A percentile compares a stretch with the other conserved stretches of the same genome.
These are phyloP conservation scores for Arizona elegans DNA, from an alignment of 2,113 vertebrate species.

Conservation along the genomic window DNA sequence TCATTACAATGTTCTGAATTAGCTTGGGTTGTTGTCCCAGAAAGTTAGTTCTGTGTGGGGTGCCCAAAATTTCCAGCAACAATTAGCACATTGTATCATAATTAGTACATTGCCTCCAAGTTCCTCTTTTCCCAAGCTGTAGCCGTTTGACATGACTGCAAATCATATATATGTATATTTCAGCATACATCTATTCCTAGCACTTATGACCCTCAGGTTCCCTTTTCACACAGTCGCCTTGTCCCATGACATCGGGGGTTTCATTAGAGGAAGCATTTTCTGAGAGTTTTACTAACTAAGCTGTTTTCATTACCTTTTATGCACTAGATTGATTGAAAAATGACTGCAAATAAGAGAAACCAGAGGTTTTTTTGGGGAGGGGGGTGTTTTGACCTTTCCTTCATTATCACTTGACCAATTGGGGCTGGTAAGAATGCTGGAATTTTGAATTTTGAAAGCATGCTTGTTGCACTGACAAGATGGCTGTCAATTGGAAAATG, in stretches of 20 bases:
- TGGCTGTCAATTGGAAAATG: not conserved
- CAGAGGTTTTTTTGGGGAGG: not conserved
- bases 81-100: not conserved
- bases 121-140: not conserved
- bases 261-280: not conserved
- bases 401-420: not conserved
- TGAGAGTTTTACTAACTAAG: not conserved
- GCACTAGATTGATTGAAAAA: not conserved
- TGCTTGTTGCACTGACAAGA: not conserved
- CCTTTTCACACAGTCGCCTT: not conserved
- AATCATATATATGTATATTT: not conserved
- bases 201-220: not conserved
- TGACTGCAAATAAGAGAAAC: not conserved
- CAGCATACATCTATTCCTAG: not conserved
- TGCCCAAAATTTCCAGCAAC: not conserved
- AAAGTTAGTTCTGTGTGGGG: not conserved
- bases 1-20: not conserved
- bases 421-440: not conserved
- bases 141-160: too few relatives aligned
- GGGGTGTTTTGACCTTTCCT: not conserved
- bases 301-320: not conserved
- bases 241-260: not conserved
- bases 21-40: not conserved
- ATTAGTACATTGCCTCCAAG: not conserved
- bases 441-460: not conserved